phyloP scores from a whole-genome alignment of 2,888 invertebrate species.

The Adelphocoris suturalis region DNA sequence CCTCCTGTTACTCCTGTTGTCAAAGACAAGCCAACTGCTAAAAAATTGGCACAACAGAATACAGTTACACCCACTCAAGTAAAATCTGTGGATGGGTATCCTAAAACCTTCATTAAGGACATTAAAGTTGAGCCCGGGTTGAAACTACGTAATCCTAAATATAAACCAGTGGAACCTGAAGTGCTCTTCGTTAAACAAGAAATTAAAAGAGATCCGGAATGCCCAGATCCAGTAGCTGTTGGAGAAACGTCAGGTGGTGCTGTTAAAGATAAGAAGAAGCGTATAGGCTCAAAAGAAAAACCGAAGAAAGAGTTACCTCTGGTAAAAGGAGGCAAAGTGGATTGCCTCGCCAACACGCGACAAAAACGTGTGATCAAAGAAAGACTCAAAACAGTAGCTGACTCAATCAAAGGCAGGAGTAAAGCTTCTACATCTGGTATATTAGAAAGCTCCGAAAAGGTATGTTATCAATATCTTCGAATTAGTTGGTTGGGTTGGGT shows the following conservation, averaged over 20 bases:
- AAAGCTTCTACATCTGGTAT: conserved; percentile 29
- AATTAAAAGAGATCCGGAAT: conserved; percentile 73
- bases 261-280: conserved; percentile 76
- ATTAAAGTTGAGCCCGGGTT: conserved; percentile 68
- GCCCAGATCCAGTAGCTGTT: not conserved
- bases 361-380: conserved; percentile 76
- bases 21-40: not conserved
- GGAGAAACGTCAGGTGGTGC: conserved; percentile 74
- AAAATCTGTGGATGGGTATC: conserved; percentile 63
- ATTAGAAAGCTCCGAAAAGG: conserved; percentile 31
- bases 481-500: too few relatives aligned
- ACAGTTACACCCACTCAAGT: not conserved
- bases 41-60: not conserved
- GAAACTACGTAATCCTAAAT: conserved; percentile 69
- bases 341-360: conserved; percentile 71
- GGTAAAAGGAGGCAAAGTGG: conserved; percentile 77
- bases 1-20: not conserved
- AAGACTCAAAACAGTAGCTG: conserved; percentile 75
- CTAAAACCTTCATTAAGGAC: conserved; percentile 35
- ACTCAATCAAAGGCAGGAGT: conserved; percentile 75
- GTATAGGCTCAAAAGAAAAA: conserved; percentile 59
- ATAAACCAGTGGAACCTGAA: conserved; percentile 14
- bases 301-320: conserved; percentile 78
- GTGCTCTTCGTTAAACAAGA: conserved; percentile 12
- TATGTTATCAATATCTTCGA: not conserved